Evolutionary conservation across 2,888 invertebrate genomes (phyloP), one percentile per base, ranked within the genome.

Genomic region (Meganola albula): DNA sequence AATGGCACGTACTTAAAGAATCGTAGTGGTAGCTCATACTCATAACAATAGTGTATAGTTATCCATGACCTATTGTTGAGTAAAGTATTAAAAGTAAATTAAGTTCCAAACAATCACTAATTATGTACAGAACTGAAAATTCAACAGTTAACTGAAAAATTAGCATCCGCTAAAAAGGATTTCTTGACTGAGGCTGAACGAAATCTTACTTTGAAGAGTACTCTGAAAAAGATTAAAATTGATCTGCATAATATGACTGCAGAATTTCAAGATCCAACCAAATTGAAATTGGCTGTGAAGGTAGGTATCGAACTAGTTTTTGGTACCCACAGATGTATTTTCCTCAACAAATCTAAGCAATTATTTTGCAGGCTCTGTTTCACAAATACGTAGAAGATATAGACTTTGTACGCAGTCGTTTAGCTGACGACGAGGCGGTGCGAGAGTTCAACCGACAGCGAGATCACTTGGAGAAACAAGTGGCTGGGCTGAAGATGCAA

Each of bases 191-290:
- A 93, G 72, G 79, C 90, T 0, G 79, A 87, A 18, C 86, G 88
- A 22, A 90, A 90, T 30, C 78, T 89, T 37, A 86, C 87, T 0
- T 84, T 90, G 29, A 89, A 91, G 46, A 89, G 88, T 36, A 86
- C 91, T 0, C 66, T 96, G 18, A 90, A 91, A 50, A 90, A 90
- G 56, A 93, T 97, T 43, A 91, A 93, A 67, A 91, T 91, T 27
- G 96, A 97, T 56, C 87, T 97, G 29, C 92, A 93, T 57, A 89
- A 92, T 43, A 91, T 93, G 62, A 92, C 94, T 4, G 91, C 91
- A 0, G 89, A 91, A 43, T 90, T 96, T 24, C 93, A 94, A 63
- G 92, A 95, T 50, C 92, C 94, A 0, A 89, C 69, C 64, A 90
- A 87, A 58, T 59, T 90, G 27, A 89, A 88, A 53, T 70, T 78